Percentiles rank a stretch among this genome's conserved stretches.
phyloP scores from a whole-genome alignment of 2,113 vertebrate genomes.

The Elephantulus edwardii region DNA sequence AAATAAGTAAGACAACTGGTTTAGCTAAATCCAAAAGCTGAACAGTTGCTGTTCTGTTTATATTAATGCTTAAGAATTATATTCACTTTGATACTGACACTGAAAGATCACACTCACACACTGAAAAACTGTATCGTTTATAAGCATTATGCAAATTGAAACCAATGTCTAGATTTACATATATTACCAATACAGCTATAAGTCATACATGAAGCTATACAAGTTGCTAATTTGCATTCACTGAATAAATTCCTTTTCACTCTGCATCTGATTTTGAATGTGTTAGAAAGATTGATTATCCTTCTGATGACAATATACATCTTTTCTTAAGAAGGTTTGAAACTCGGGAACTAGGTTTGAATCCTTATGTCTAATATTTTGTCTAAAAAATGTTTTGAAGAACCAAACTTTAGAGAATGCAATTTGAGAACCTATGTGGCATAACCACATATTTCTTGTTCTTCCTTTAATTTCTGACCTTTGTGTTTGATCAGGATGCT shows the following conservation, averaged over 20 bases:
- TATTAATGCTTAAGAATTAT: background rate
- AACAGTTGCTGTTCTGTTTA: background rate
- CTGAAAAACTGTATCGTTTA: conserved; percentile 51
- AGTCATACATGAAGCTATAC: conserved; percentile 16
- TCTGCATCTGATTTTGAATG: conserved; percentile 37
- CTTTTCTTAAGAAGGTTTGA: conserved; percentile 29
- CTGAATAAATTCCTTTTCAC: conserved; percentile 39
- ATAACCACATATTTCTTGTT: background rate
- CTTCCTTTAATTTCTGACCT: background rate
- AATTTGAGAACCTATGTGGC: background rate
- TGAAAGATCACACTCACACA: conserved; percentile 22
- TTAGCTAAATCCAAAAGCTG: background rate
- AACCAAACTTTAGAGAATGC: background rate
- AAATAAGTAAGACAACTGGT: background rate
- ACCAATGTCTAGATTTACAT: conserved; percentile 45
- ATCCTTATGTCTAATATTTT: background rate
- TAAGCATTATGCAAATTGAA: conserved; percentile 57
- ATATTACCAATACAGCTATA: conserved; percentile 30
- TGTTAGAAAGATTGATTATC: conserved; percentile 43
- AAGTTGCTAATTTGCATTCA: conserved; percentile 34
- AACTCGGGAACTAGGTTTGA: background rate
- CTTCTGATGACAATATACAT: conserved; percentile 44
- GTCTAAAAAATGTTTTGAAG: background rate
- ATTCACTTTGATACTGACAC: conserved; percentile 21
- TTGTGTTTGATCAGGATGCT: background rate